Conservation (phyloP, 2,113 vertebrate species). For the Pteropus alecto region DNA sequence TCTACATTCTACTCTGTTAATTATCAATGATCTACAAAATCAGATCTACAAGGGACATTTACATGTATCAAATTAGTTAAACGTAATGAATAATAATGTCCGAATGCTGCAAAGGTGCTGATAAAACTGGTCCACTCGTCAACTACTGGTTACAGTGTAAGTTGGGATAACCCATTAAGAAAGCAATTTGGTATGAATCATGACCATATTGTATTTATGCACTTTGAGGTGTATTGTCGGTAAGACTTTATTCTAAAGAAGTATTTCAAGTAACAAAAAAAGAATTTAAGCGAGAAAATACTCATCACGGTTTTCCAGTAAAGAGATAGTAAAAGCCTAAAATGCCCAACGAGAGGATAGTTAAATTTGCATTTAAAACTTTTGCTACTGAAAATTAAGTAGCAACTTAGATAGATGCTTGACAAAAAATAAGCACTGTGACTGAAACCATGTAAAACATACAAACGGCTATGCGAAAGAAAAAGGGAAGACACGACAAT, state of each 20-base stretch:
- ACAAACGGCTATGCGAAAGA: not conserved
- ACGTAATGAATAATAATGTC: not conserved
- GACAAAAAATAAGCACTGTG: conserved; percentile 27
- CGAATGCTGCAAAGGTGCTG: conserved; percentile 2
- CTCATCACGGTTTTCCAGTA: conserved; percentile 7
- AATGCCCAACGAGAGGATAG: not conserved
- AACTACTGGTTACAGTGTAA: not conserved
- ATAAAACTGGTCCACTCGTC: not conserved
- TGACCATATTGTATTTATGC: not conserved
- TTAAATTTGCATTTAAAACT: conserved; percentile 24
- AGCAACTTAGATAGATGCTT: conserved; percentile 7
- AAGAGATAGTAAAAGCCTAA: not conserved
- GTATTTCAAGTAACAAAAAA: conserved; percentile 32
- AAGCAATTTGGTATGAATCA: not conserved
- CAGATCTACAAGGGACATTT: not conserved
- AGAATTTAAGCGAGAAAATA: conserved; percentile 28
- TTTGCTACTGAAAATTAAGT: not conserved
- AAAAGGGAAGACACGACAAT: not conserved
- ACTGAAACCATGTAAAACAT: not conserved
- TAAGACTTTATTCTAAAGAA: conserved; percentile 21
- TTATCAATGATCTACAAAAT: conserved; percentile 25
- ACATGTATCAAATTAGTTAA: conserved; percentile 32
- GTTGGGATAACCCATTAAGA: conserved; percentile 8
- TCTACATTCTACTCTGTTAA: conserved; percentile 4
- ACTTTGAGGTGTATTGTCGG: not conserved